Base-by-base conservation (phyloP, 2,797 vertebrate genomes). In the Propithecus deckenii region DNA sequence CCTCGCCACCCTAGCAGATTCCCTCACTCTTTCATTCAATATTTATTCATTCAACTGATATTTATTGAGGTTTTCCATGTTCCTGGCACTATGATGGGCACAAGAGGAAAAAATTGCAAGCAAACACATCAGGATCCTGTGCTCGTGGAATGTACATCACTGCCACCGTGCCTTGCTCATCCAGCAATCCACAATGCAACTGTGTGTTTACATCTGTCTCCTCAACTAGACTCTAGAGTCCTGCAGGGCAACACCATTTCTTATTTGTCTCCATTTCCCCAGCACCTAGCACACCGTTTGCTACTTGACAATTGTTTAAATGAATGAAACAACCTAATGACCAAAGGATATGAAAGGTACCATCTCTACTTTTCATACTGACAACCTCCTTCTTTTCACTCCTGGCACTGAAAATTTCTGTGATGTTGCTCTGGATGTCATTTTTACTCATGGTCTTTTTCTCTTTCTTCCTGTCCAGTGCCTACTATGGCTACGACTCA, bases 321-420 rank as follows among this genome's bases (percentile, higher is more conserved):
- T 89, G 93, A 88, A 69, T 71, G 75, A 95, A 97, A 87, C 32
- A 69, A 93, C 63, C 41, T 93, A 89, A 88, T 94, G 89, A 61
- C 89, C 75, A 46, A 67, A 75, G 72, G 48, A 71, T 50, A 86
- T 5, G 65, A 94, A 94, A 87, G 18, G 85, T 23, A 81, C 12
- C 1, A 1, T 46, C 48, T 85, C 91, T 81, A 87, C 43, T 67
- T 67, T 95, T 95, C 86, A 55, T 61, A 15, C 5, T 87, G 93
- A 85, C 86, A 88, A 25, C 23, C 20, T 83, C 65, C 30, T 93
- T 89, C 85, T 96, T 93, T 74, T 87, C 78, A 46, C 65, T 87
- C 52, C 89, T 81, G 35, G 72, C 46, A 83, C 85, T 85, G 18
- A 43, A 94, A 61, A 79, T 59, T 38, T 43, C 95, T 71, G 22